Percentiles rank a stretch among this genome's conserved stretches.
These are phyloP conservation scores for Corvus moneduloides DNA, from an alignment of 2,113 vertebrate genomes.

Conservation along the genomic window DNA sequence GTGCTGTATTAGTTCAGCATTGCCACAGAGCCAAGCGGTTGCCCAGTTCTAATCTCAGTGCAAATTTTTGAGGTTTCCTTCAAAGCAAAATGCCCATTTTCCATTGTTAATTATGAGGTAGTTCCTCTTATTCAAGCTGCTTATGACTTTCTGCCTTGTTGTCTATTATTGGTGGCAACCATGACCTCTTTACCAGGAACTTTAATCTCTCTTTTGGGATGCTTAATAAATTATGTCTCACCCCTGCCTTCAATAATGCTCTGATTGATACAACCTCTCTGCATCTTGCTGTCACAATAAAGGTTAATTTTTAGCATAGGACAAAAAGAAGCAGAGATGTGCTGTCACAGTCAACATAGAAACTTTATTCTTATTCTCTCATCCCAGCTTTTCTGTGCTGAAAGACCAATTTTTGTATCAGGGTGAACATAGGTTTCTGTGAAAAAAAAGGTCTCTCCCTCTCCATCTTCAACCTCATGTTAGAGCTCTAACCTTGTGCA, in stretches of 20 bases:
- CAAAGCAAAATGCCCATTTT: background rate
- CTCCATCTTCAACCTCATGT: background rate
- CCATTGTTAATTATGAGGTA: background rate
- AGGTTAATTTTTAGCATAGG: background rate
- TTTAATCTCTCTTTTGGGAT: background rate
- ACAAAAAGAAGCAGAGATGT: background rate
- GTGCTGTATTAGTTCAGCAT: background rate
- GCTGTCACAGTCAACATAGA: background rate
- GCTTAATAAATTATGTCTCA: background rate
- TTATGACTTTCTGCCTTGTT: background rate
- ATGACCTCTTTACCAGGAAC: background rate
- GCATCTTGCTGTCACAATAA: background rate
- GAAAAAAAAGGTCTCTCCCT: background rate
- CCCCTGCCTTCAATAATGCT: background rate
- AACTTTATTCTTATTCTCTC: background rate
- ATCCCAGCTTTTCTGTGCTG: background rate
- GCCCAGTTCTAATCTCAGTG: background rate
- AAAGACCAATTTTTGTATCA: background rate
- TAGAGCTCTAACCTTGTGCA: background rate
- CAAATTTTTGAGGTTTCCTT: background rate
- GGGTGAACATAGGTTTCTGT: background rate
- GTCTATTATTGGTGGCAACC: background rate
- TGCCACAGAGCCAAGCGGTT: background rate
- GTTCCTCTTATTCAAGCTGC: background rate
- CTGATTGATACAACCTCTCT: background rate